Evolutionary conservation across 2,113 vertebrate species (phyloP).

Genomic region (Epinephelus lanceolatus): DNA sequence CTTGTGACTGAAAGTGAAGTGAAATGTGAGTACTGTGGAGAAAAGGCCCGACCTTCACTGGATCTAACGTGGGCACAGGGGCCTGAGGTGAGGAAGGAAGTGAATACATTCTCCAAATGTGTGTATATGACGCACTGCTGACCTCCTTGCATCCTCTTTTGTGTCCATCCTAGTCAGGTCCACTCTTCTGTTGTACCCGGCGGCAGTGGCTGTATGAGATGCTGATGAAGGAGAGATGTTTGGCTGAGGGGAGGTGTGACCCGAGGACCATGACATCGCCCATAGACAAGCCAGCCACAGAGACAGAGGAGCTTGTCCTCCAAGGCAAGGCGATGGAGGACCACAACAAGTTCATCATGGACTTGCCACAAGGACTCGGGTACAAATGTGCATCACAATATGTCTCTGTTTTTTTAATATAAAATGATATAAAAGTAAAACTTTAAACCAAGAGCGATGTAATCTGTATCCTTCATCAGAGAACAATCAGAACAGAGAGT

Average conservation of each 20-base stretch:
- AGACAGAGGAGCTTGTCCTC: conserved; percentile 17
- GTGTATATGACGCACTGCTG: neutral
- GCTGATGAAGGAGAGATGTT: conserved; percentile 53
- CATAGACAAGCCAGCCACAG: neutral
- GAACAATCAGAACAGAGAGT: conserved; percentile 16
- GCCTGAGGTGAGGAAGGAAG: conserved; percentile 58
- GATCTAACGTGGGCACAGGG: conserved; percentile 22
- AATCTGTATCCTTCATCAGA: conserved; percentile 48
- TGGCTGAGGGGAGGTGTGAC: conserved; percentile 17
- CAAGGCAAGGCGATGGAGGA: conserved; percentile 39
- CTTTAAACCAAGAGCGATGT: neutral
- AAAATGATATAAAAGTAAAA: too few species aligned
- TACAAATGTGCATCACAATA: conserved; percentile 16
- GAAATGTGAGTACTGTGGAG: conserved; percentile 77
- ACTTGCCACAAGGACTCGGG: conserved; percentile 27
- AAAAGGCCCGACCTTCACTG: conserved; percentile 55
- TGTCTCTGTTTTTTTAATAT: neutral
- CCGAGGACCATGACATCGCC: neutral
- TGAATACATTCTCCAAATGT: neutral
- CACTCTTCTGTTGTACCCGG: conserved; percentile 71
- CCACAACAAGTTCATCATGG: conserved; percentile 24
- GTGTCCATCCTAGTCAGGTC: conserved; percentile 9
- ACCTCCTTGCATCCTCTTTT: neutral
- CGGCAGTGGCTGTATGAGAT: conserved; percentile 60
- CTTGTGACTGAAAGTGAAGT: conserved; percentile 8